Base-by-base conservation (phyloP, 2,113 vertebrate species). In the Caracal caracal region DNA sequence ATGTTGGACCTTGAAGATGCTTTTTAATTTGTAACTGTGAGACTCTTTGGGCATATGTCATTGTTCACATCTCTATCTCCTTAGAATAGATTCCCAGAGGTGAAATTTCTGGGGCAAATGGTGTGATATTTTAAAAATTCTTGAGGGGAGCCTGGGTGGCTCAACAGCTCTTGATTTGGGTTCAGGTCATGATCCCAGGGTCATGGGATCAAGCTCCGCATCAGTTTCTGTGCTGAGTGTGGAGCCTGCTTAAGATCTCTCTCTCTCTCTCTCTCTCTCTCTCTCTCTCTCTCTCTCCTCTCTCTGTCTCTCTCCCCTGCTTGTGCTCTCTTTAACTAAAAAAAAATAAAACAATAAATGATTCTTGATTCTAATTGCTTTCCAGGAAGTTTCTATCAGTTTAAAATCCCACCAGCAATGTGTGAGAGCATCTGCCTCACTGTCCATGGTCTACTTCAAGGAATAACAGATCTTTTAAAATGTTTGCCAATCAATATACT, bases 61-160 rank as follows among this genome's bases (percentile, higher is more conserved):
- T 90, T 49, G 73, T 81, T 37, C n/a, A 93, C 5, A 82, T 78
- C 19, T 86, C n/a, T 86, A 40, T 84, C 89, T 96, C 28, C 26
- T 80, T 82, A 93, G 66, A 90, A 61, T 68, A 90, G 73, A 81
- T 73, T 83, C 26, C 26, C 75, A 61, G 59, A 93, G 37, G 40
- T 92, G 53, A 43, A 85, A 88, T 94, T 96, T 90, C 9, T 30
- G 75, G 49, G 68, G 53, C 30, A 93, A 87, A 95, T 93, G 13
- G 3, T 91, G 65, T 84, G 19, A 90, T 75, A 87, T 30, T 12
- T 92, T 82, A 83, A 82, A 76, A 47, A 59, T 59, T 59, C 56
- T 59, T 59, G 56, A 59, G 56, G 20, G 20, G 56, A 9, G 56
- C 56, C 22, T 59, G 20, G 56, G 20, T 59, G 56, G 56, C 20